A percentile compares a stretch with the other conserved stretches of the same genome.
These are phyloP conservation scores for Sterrhoptilus dennistouni DNA, from an alignment of 2,113 vertebrate genomes.

Conservation along the genomic window DNA sequence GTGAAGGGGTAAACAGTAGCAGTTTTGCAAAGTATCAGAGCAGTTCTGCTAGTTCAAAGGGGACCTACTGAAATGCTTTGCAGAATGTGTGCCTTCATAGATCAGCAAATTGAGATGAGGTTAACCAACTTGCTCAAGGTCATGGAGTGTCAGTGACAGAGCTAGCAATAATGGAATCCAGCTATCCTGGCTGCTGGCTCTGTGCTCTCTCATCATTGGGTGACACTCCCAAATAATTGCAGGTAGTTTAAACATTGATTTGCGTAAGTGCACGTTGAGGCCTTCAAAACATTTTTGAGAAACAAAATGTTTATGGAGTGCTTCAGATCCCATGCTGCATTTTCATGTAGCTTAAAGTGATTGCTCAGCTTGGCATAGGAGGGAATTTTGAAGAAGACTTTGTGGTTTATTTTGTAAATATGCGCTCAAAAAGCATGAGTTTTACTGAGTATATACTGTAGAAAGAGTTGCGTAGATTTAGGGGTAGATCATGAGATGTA, in stretches of 20 bases:
- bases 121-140: conserved; percentile 51
- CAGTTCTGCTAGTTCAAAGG: background rate
- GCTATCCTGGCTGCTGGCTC: background rate
- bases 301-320: background rate
- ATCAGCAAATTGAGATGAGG: conserved; percentile 16
- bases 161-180: conserved; percentile 27
- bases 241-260: conserved; percentile 45
- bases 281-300: background rate
- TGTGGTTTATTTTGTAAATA: background rate
- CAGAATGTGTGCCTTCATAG: background rate
- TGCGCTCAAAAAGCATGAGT: accelerated
- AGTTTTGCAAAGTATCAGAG: background rate
- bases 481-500: background rate
- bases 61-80: background rate
- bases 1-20: background rate
- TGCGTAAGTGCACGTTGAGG: background rate
- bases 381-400: background rate
- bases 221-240: conserved; percentile 38
- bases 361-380: background rate
- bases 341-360: background rate
- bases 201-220: background rate
- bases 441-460: background rate
- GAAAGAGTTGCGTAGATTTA: background rate
- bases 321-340: background rate
- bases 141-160: background rate